Base-by-base conservation (phyloP, 1,140 invertebrate genomes). In the Drosophila sturtevanti region DNA sequence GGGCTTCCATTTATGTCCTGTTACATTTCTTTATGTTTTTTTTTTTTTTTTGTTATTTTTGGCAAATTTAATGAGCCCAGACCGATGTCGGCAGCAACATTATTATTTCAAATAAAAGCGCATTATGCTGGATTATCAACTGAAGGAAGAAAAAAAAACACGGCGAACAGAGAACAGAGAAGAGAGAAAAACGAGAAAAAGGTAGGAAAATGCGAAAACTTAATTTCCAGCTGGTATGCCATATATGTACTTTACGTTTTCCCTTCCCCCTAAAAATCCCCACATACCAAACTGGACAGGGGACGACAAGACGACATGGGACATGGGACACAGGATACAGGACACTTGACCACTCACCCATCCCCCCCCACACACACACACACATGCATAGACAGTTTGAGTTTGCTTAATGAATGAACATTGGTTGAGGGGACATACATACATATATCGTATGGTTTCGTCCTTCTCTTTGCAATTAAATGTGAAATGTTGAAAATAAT, bases 41-140 rank as follows among this genome's bases (percentile, higher is more conserved):
- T 21, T 41, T 51, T 61, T 4, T 34, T 16, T 31, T 22, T 51
- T 22, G 48, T 18, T 37, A 67, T 37, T 37, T 38, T 41, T 56
- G 35, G 35, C 60, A 64, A 52, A 76, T 87, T 86, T 82, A 86
- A 86, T 86, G 82, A 86, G 82, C 79, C 84, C 79, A 74, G 82
- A 86, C 82, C 82, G 79, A 87, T 66, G 82, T 89, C 68, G 82
- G 72, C 89, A 81, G 81, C 79, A 85, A 90, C 89, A 91, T 91
- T 91, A 91, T 91, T 91, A 91, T 91, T 91, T 82, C 79, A 90
- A 91, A 91, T 91, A 91, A 90, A 87, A 90, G 86, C 90, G 90
- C 80, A 90, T 91, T 91, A 91, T 91, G 90, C 77, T 70, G 85
- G 89, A 91, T 91, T 90, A 91, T 90, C 90, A 91, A 91, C 79